Evolutionary conservation across 23 tunicate genomes (phyloP).

Genomic region (Styela plicata): DNA sequence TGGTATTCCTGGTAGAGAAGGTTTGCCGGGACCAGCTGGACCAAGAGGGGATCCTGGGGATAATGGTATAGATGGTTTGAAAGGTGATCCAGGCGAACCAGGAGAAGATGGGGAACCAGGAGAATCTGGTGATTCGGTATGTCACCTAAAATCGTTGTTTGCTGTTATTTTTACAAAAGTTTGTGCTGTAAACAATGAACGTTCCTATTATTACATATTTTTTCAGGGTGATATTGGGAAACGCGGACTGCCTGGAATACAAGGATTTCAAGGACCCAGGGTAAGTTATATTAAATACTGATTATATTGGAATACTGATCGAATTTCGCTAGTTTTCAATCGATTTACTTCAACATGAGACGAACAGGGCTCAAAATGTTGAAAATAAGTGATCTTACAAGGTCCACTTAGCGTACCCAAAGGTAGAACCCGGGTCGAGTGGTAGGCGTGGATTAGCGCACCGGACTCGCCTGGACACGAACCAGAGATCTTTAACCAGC

Average conservation of each 20-base stretch:
- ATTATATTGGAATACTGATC: background rate
- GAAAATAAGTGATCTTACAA: too few relatives aligned
- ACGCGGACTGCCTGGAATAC: background rate
- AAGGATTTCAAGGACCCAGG: background rate
- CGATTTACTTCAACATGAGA: too few relatives aligned
- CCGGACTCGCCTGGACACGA: too few relatives aligned
- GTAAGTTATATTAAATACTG: background rate
- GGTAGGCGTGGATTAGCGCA: too few relatives aligned
- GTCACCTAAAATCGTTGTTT: background rate
- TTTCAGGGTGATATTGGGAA: constrained; percentile 6
- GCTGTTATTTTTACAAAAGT: too few relatives aligned
- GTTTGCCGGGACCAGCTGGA: constrained; percentile 2
- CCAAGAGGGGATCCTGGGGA: background rate
- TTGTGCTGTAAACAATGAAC: too few relatives aligned
- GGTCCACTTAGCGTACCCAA: too few relatives aligned
- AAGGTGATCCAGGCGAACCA: background rate
- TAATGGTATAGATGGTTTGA: background rate
- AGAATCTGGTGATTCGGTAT: background rate
- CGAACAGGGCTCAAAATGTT: too few relatives aligned
- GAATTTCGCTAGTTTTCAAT: too few relatives aligned
- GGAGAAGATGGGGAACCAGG: constrained; percentile 7
- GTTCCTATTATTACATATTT: too few relatives aligned
- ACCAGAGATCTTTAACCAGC: too few relatives aligned
- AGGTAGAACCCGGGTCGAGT: too few relatives aligned
- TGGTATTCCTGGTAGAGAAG: constrained; percentile 17